Percentiles rank a stretch among this genome's conserved stretches.
phyloP scores from a whole-genome alignment of 1,140 invertebrate genomes.

The Amphibalanus amphitrite region DNA sequence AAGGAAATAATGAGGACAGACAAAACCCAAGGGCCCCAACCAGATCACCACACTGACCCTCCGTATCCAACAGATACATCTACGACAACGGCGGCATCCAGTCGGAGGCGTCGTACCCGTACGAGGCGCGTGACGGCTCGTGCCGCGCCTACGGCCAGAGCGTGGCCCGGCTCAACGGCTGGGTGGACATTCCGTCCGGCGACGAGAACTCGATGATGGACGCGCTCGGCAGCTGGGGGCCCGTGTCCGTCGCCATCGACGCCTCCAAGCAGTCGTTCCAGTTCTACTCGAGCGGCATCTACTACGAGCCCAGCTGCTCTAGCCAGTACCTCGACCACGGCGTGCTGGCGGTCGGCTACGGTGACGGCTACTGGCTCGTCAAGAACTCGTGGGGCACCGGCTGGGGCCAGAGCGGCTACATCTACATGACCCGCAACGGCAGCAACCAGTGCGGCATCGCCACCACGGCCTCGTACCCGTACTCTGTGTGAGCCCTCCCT shows the following conservation, averaged over 20 bases:
- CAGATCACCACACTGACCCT: too few species aligned
- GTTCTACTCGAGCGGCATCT: constrained; percentile 54
- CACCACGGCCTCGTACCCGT: constrained; percentile 18
- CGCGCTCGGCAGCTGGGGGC: constrained; percentile 80
- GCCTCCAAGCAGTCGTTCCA: constrained; percentile 60
- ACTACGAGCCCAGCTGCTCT: constrained; percentile 47
- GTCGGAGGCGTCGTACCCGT: constrained; percentile 51
- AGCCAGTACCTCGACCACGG: constrained; percentile 40
- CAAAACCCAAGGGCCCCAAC: too few species aligned
- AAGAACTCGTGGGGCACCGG: constrained; percentile 29
- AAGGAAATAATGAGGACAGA: too few species aligned
- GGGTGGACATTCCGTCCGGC: constrained; percentile 52
- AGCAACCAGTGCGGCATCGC: constrained; percentile 25
- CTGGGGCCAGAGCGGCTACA: constrained; percentile 38
- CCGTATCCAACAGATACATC: constrained; percentile 43
- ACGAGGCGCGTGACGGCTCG: constrained; percentile 27
- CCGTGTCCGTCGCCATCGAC: constrained; percentile 69
- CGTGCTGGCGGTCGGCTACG: constrained; percentile 25
- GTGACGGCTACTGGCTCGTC: constrained; percentile 36
- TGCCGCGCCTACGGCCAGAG: constrained; percentile 47
- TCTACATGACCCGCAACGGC: constrained; percentile 32
- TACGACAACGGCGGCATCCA: constrained; percentile 76
- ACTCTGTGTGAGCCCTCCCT: too few species aligned
- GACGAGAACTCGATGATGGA: constrained; percentile 49
- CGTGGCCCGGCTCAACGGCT: constrained; percentile 69